Conservation (phyloP, 1,140 invertebrate species). For the Calycopis cecrops region DNA sequence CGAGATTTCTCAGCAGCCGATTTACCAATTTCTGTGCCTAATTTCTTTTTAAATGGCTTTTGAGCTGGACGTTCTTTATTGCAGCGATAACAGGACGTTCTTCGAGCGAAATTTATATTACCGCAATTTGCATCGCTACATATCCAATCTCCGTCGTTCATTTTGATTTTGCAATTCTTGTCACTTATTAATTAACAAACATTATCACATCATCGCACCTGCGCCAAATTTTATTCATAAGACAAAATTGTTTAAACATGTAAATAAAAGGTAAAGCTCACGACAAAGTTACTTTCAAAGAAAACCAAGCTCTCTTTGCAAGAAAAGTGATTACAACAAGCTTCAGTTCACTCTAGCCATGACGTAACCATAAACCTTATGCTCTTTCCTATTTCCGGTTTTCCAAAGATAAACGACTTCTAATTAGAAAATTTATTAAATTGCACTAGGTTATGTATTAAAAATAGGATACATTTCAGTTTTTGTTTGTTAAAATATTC, state of each 20-base stretch:
- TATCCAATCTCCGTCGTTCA: constrained; percentile 68
- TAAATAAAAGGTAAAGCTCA: constrained; percentile 59
- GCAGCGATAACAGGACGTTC: constrained; percentile 94
- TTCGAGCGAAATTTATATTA: constrained; percentile 95
- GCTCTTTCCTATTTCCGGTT: constrained; percentile 24
- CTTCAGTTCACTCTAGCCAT: constrained; percentile 60
- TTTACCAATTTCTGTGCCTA: constrained; percentile 98
- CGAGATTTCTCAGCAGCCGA: constrained; percentile 98
- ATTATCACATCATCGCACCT: constrained; percentile 20
- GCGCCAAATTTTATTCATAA: constrained; percentile 9
- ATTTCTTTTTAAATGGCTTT: constrained; percentile 86
- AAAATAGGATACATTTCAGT: too few relatives aligned
- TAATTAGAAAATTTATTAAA: too few relatives aligned
- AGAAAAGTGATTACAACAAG: constrained; percentile 57
- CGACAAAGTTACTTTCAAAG: constrained; percentile 52
- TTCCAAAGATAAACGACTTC: constrained; percentile 2
- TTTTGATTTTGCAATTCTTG: constrained; percentile 41
- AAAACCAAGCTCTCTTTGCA: constrained; percentile 67
- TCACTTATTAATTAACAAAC: constrained; percentile 11
- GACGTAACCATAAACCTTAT: constrained; percentile 44
- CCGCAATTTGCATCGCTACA: constrained; percentile 82
- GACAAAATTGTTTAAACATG: constrained; percentile 28
- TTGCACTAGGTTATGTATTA: too few relatives aligned
- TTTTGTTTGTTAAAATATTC: too few relatives aligned
- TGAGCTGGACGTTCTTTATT: constrained; percentile 80